Percentiles rank a stretch among this genome's conserved stretches.
Evolutionary conservation across 2,888 invertebrate genomes (phyloP).

Genomic region (Watsonalla binaria): DNA sequence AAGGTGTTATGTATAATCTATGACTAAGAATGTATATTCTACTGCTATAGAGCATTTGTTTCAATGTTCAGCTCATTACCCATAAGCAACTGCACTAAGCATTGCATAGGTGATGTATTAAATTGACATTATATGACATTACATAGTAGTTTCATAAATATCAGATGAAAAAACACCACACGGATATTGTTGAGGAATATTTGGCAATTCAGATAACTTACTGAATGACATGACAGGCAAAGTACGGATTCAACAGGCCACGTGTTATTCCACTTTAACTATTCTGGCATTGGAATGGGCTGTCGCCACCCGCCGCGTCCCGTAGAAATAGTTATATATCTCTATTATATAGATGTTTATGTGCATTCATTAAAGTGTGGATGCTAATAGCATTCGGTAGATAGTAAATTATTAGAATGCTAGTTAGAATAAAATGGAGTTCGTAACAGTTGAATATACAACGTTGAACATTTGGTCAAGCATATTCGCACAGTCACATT

Average conservation of each 20-base stretch:
- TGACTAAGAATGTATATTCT: too few relatives aligned
- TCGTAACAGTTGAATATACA: conserved; percentile 42
- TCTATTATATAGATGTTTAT: conserved; percentile 70
- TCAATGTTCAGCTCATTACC: too few relatives aligned
- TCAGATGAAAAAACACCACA: too few relatives aligned
- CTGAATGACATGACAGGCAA: background rate
- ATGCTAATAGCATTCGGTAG: conserved; percentile 72
- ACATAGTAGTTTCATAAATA: too few relatives aligned
- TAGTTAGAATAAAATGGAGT: conserved; percentile 74
- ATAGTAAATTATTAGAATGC: conserved; percentile 78
- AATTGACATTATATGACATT: too few relatives aligned
- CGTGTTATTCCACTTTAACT: conserved; percentile 9
- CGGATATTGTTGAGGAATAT: too few relatives aligned
- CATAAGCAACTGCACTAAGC: too few relatives aligned
- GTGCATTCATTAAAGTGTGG: conserved; percentile 64
- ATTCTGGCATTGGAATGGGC: conserved; percentile 45
- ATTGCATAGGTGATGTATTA: too few relatives aligned
- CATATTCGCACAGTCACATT: conserved; percentile 21
- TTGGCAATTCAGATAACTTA: background rate
- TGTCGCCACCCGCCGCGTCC: conserved; percentile 58
- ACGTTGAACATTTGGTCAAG: conserved; percentile 12
- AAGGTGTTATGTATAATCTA: background rate
- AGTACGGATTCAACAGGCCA: background rate
- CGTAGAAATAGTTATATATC: conserved; percentile 70
- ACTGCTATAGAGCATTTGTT: too few relatives aligned